Evolutionary conservation across 1,140 invertebrate species (phyloP).

Genomic region (Sitophilus oryzae): DNA sequence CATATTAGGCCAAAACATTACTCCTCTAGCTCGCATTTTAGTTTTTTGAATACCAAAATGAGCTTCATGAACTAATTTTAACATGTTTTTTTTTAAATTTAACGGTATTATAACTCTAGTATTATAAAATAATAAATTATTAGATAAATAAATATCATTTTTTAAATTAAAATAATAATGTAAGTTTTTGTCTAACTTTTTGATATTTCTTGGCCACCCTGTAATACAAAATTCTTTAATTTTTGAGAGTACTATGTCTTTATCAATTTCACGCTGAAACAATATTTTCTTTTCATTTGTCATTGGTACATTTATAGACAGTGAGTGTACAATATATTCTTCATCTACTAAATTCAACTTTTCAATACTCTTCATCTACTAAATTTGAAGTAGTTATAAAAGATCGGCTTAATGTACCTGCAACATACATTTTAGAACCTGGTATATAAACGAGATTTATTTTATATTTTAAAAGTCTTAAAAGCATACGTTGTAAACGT

Average conservation of each 20-base stretch:
- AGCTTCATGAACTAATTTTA: too few relatives aligned
- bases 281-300: slow-evolving; percentile 5
- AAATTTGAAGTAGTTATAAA: slow-evolving; percentile 19
- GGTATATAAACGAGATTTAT: slow-evolving; percentile 42
- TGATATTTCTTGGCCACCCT: neutral
- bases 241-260: neutral
- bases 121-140: slow-evolving; percentile 4
- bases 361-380: neutral
- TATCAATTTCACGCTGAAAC: neutral
- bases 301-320: neutral
- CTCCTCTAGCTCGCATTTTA: neutral
- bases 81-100: too few relatives aligned
- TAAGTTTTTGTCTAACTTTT: neutral
- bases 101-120: neutral
- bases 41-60: slow-evolving; percentile 3
- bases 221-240: slow-evolving; percentile 1
- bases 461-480: slow-evolving; percentile 43
- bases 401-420: slow-evolving; percentile 43
- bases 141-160: neutral
- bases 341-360: too few relatives aligned
- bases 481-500: slow-evolving; percentile 39
- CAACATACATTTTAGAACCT: slow-evolving; percentile 41
- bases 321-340: slow-evolving; percentile 1
- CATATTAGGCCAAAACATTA: slow-evolving; percentile 6
- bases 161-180: neutral